Conservation (phyloP, 2,113 vertebrate species). For the Plestiodon gilberti region DNA sequence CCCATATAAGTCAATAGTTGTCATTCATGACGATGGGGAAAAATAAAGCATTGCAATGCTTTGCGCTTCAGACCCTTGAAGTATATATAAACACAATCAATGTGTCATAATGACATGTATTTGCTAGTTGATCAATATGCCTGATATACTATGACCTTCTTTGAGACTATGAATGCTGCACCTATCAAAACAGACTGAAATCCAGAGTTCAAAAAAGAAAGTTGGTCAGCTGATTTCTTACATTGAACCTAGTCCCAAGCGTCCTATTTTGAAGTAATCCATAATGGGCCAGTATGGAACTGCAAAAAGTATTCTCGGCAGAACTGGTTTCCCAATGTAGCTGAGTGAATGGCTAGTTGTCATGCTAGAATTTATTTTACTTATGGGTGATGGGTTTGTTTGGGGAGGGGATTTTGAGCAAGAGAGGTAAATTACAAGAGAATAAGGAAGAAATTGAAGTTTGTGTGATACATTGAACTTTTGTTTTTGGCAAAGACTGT, state of each 20-base stretch:
- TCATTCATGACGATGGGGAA: background rate
- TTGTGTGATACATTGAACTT: background rate
- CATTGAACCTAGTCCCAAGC: constrained; percentile 15
- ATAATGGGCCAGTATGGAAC: background rate
- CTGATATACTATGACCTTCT: background rate
- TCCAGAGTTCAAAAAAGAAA: constrained; percentile 16
- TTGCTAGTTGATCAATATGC: background rate
- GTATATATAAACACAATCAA: background rate
- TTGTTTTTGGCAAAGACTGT: constrained; percentile 20
- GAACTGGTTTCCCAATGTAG: background rate
- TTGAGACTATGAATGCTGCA: background rate
- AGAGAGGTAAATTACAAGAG: background rate
- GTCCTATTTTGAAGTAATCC: constrained; percentile 29
- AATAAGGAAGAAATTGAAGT: background rate
- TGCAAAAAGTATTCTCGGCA: background rate
- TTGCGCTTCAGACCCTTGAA: background rate
- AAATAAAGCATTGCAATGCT: background rate
- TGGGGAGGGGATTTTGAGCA: background rate
- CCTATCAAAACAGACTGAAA: background rate
- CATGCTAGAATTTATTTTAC: background rate
- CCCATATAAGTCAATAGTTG: background rate
- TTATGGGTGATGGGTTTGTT: background rate
- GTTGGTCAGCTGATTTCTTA: constrained; percentile 29
- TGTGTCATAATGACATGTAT: background rate
- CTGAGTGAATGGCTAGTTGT: background rate